Percentiles rank a stretch among this genome's conserved stretches.
Evolutionary conservation across 92 coral and sea anemone genomes (phyloP).

Genomic region (Epizoanthus scotinus): DNA sequence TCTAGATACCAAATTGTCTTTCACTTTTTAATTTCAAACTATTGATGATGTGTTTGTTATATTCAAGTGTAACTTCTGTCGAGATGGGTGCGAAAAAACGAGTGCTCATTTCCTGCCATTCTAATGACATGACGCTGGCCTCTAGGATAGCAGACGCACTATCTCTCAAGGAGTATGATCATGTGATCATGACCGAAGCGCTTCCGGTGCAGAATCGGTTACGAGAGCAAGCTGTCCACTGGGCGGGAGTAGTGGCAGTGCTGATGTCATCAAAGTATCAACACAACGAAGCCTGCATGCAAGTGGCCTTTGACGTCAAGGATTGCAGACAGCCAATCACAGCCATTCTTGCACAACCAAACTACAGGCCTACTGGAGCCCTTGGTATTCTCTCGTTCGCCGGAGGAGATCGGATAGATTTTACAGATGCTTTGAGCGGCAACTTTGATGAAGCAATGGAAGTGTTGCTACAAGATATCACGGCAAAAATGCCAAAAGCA

Average conservation of each 20-base stretch:
- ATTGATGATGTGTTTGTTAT: neutral
- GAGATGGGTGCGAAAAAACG: slow-evolving; percentile 13
- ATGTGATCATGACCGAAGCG: slow-evolving; percentile 16
- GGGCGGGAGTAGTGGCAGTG: slow-evolving; percentile 32
- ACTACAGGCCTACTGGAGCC: slow-evolving; percentile 20
- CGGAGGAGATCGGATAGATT: slow-evolving; percentile 35
- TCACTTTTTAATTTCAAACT: neutral
- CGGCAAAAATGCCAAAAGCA: slow-evolving; percentile 10
- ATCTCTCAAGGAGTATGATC: slow-evolving; percentile 15
- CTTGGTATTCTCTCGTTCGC: slow-evolving; percentile 34
- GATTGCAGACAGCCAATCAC: slow-evolving; percentile 41
- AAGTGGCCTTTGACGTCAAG: slow-evolving; percentile 29
- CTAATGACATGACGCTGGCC: slow-evolving; percentile 34
- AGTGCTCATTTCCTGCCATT: slow-evolving; percentile 39
- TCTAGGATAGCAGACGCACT: slow-evolving; percentile 16
- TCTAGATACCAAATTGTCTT: neutral
- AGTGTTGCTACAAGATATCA: slow-evolving; percentile 3
- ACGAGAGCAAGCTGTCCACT: slow-evolving; percentile 34
- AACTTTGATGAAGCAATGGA: slow-evolving; percentile 29
- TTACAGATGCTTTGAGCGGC: slow-evolving; percentile 6
- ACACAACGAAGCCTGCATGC: slow-evolving; percentile 31
- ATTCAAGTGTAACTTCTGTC: neutral
- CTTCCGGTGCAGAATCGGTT: slow-evolving; percentile 14
- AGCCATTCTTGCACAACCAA: slow-evolving; percentile 35
- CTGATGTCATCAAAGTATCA: slow-evolving; percentile 35